These are phyloP conservation scores for Procambarus virginalis DNA, from an alignment of 1,140 invertebrate genomes.

Conservation along the genomic window DNA sequence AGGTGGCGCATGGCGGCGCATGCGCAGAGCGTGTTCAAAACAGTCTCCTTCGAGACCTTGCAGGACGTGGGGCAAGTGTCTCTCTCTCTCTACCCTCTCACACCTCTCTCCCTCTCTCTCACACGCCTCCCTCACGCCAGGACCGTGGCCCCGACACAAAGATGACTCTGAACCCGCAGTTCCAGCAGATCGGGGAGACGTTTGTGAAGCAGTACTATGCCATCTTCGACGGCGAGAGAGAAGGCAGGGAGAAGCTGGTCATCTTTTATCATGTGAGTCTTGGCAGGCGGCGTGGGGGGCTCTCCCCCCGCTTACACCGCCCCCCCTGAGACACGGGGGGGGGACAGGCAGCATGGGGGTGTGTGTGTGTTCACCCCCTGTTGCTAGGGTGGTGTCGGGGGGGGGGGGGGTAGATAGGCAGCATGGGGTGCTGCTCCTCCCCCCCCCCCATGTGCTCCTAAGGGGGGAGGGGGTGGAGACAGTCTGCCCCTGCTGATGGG, in stretches of 20 bases:
- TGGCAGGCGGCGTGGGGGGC: no score
- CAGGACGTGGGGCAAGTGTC: neutral
- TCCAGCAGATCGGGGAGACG: constrained; percentile 92
- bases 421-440: no score
- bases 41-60: constrained; percentile 16
- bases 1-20: neutral
- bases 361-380: no score
- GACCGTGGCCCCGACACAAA: constrained; percentile 28
- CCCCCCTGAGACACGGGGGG: no score
- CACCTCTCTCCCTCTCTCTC: neutral
- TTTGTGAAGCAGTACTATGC: constrained; percentile 95
- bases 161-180: constrained; percentile 92
- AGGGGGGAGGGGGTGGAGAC: no score
- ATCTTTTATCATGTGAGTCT: constrained; percentile 93
- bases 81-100: neutral
- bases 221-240: constrained; percentile 88
- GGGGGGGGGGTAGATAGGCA: no score
- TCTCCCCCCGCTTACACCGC: no score
- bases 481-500: no score
- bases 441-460: no score
- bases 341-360: no score
- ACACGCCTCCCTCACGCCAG: neutral
- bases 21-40: neutral
- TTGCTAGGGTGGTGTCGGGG: no score
- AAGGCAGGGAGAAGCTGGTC: constrained; percentile 84